Base-by-base conservation (phyloP, 2,797 vertebrate genomes). In the Peromyscus aztecus region DNA sequence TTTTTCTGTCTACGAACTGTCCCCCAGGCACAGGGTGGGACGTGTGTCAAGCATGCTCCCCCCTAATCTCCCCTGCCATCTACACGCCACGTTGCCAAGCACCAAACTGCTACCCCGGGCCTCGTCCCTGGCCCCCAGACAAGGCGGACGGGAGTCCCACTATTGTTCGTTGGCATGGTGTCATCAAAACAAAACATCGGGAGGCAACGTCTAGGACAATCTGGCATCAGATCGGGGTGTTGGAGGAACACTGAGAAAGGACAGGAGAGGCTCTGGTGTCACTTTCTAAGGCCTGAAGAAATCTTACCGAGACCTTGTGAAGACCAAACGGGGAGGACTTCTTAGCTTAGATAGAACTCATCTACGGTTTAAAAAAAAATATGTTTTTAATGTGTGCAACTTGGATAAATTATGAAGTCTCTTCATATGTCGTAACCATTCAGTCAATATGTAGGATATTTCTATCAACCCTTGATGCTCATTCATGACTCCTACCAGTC, bases 1-100 rank as follows among this genome's bases (percentile, higher is more conserved):
- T n/a, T 88, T 90, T 65, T 75, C 83, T 85, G 29, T 37, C 37
- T n/a, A 49, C 13, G 83, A 93, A 85, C 49, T 24, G 27, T 96
- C 82, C 89, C 92, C 13, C 1, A 86, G 93, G 91, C 89, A 83
- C 8, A 57, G 67, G 89, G 83, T 2, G 67, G 65, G 71, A 37
- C 59, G 55, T 89, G 55, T 71, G 85, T 69, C 80, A 92, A 63
- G 34, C 21, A 17, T 90, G 17, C 86, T 93, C 24, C 31, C 57
- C 65, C 37, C 91, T 97, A 67, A 37, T 5, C n/a, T 96, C 49
- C 82, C 95, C 75, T 1, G 4, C 2, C 57, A 49, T 69, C 95
- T 52, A 34, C 21, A n/a, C 3, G 24, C 40, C 16, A 6, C 12
- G 29, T 89, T 95, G 91, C 73, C 49, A 93, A 92, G 86, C 75